These are phyloP conservation scores for Tenthredo distinguenda DNA, from an alignment of 2,888 invertebrate species.

Conservation along the genomic window DNA sequence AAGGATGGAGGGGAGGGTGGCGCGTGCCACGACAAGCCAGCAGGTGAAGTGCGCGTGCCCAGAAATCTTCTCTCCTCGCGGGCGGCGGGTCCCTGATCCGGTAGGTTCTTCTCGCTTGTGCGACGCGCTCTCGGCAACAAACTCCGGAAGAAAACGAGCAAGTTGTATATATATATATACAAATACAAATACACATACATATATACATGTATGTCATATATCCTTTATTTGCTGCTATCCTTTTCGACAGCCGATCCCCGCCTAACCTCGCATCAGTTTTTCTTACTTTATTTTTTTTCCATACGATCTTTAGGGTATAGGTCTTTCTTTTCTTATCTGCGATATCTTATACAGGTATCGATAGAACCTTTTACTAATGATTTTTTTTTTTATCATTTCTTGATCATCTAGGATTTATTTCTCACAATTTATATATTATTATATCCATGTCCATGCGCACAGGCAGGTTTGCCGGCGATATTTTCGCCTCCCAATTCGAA, in stretches of 20 bases:
- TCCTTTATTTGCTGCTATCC: conserved; percentile 1
- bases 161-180: neutral
- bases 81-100: conserved; percentile 25
- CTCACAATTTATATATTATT: neutral
- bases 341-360: neutral
- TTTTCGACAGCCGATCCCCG: neutral
- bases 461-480: neutral
- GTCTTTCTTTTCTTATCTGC: neutral
- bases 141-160: conserved; percentile 8
- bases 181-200: neutral
- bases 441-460: neutral
- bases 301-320: neutral
- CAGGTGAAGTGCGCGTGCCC: conserved; percentile 78
- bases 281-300: neutral
- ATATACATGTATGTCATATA: neutral
- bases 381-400: neutral
- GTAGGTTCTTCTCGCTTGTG: conserved; percentile 12
- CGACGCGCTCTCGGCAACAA: conserved; percentile 21
- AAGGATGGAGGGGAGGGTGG: conserved; percentile 67
- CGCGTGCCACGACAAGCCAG: conserved; percentile 76
- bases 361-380: neutral
- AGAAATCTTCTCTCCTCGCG: conserved; percentile 59
- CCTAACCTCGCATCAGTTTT: neutral
- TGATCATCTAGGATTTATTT: neutral
- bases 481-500: conserved; percentile 5